These are phyloP conservation scores for Notodonta ziczac DNA, from an alignment of 2,888 invertebrate species.

Conservation along the genomic window DNA sequence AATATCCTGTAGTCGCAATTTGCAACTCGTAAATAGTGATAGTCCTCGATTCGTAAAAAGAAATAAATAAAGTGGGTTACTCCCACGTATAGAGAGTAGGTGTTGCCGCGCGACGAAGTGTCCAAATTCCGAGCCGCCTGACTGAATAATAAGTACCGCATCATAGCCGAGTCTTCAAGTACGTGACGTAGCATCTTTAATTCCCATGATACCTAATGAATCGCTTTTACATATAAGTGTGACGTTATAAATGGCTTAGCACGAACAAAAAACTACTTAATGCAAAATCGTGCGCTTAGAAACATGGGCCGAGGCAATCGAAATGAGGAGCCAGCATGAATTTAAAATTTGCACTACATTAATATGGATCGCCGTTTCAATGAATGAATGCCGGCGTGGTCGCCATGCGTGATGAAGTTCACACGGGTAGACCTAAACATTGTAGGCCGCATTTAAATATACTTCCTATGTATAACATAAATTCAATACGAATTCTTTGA, in stretches of 20 bases:
- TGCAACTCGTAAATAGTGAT: constrained; percentile 30
- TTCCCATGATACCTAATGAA: constrained; percentile 67
- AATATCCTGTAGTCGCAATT: constrained; percentile 33
- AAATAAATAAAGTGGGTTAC: constrained; percentile 45
- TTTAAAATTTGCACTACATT: constrained; percentile 84
- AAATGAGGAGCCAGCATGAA: constrained; percentile 79
- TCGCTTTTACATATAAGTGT: constrained; percentile 66
- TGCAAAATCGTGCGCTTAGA: constrained; percentile 81
- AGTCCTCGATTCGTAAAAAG: constrained; percentile 32
- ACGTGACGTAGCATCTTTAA: constrained; percentile 64
- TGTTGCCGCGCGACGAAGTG: constrained; percentile 41
- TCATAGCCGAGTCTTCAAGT: constrained; percentile 44
- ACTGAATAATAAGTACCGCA: constrained; percentile 57
- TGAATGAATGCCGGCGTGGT: constrained; percentile 82
- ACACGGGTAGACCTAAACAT: constrained; percentile 81
- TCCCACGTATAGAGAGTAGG: constrained; percentile 47
- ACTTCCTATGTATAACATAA: constrained; percentile 83
- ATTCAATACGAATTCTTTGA: constrained; percentile 80
- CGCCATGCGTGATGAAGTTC: constrained; percentile 83
- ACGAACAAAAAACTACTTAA: constrained; percentile 78
- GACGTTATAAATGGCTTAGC: constrained; percentile 75
- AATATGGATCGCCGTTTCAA: constrained; percentile 84
- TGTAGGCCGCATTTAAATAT: constrained; percentile 82
- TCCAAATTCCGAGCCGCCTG: constrained; percentile 54
- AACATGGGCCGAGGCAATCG: constrained; percentile 74